A percentile compares a stretch with the other conserved stretches of the same genome.
Conservation (phyloP, 1,140 invertebrate species). For the Helicoverpa armigera region DNA sequence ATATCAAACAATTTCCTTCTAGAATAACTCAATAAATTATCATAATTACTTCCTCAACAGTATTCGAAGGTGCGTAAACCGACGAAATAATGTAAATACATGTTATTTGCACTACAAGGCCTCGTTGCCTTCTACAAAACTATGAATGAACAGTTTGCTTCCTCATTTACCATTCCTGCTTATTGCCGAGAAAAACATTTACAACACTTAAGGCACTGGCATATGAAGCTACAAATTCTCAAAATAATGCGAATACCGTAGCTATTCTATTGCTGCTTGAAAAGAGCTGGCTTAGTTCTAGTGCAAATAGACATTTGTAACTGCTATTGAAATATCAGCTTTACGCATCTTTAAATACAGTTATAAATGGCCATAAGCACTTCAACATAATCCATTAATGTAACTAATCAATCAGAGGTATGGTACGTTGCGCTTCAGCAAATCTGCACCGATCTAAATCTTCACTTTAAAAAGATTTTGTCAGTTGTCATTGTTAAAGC, state of each 20-base stretch:
- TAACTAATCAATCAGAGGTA: too few relatives aligned
- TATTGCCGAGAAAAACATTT: background rate
- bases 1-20: background rate
- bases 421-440: too few relatives aligned
- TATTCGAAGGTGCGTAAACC: slow-evolving; percentile 19
- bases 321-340: too few relatives aligned
- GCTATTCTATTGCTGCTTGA: too few relatives aligned
- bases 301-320: too few relatives aligned
- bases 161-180: background rate
- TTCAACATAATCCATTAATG: too few relatives aligned
- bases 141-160: background rate
- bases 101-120: slow-evolving; percentile 6
- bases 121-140: slow-evolving; percentile 1
- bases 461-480: too few relatives aligned
- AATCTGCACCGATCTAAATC: too few relatives aligned
- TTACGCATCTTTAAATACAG: too few relatives aligned
- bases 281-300: too few relatives aligned
- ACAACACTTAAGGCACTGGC: background rate
- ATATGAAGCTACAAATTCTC: background rate
- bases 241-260: background rate
- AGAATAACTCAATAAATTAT: background rate
- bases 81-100: slow-evolving; percentile 22
- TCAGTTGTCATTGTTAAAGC: too few relatives aligned
- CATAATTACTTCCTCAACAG: slow-evolving; percentile 6
- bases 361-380: too few relatives aligned